Evolutionary conservation across 1,140 invertebrate genomes (phyloP).

Genomic region (Drosophila subpulchrella): DNA sequence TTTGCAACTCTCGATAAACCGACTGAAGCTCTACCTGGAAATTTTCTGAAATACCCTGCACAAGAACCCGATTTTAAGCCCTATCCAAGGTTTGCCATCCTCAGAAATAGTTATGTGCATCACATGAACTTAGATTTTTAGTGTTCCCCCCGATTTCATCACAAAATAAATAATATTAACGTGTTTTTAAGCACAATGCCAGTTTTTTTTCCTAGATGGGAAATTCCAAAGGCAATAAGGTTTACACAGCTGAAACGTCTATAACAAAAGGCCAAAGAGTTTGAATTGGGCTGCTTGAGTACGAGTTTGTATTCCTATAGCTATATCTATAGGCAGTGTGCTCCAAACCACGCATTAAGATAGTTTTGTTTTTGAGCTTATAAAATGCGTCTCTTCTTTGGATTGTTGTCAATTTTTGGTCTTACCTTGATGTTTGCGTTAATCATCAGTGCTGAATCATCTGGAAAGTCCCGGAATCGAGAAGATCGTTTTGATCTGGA

Average conservation of each 20-base stretch:
- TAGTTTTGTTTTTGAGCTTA: constrained; percentile 18
- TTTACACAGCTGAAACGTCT: constrained; percentile 24
- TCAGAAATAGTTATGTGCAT: constrained; percentile 26
- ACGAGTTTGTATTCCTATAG: constrained; percentile 3
- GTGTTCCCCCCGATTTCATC: background rate
- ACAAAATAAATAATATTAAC: constrained; percentile 8
- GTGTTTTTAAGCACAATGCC: constrained; percentile 9
- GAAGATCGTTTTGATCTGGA: constrained; percentile 35
- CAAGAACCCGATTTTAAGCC: constrained; percentile 1
- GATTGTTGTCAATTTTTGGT: background rate
- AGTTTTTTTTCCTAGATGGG: background rate
- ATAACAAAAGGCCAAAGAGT: constrained; percentile 13
- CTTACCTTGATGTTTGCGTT: background rate
- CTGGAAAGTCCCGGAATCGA: constrained; percentile 19
- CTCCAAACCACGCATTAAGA: constrained; percentile 1
- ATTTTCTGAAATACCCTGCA: constrained; percentile 43
- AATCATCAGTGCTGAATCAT: background rate
- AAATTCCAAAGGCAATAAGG: constrained; percentile 4
- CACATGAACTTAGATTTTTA: constrained; percentile 33
- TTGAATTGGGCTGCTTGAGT: background rate
- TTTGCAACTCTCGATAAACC: constrained; percentile 10
- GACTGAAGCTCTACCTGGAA: constrained; percentile 3
- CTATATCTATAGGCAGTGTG: constrained; percentile 9
- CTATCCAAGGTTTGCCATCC: constrained; percentile 54
- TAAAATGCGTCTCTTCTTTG: constrained; percentile 30